Conservation (phyloP, 2,797 vertebrate genomes). For the Masticophis lateralis region DNA sequence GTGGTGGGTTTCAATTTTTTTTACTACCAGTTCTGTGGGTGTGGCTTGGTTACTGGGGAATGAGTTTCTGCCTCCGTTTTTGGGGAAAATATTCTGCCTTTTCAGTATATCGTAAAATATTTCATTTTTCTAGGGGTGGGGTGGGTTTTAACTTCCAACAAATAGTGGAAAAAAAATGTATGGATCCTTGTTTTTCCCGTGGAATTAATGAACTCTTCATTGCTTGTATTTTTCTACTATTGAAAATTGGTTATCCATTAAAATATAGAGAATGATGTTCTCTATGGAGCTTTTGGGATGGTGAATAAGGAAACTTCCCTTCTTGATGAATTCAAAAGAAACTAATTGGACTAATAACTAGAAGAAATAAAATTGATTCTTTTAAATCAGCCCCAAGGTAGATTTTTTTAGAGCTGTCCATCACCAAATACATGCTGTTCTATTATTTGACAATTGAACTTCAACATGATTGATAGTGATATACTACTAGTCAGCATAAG, state of each 20-base stretch:
- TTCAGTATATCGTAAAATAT: too few species aligned
- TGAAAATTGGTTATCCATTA: background rate
- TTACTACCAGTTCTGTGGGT: too few species aligned
- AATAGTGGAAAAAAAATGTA: background rate
- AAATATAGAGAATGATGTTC: background rate
- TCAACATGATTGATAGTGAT: slow-evolving; percentile 48
- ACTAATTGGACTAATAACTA: background rate
- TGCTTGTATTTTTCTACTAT: slow-evolving; percentile 2
- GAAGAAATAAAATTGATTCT: background rate
- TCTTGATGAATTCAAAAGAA: slow-evolving; percentile 8
- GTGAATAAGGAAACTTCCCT: slow-evolving; percentile 15
- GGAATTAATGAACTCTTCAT: slow-evolving; percentile 1
- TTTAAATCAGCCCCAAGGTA: background rate
- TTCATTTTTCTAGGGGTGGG: too few species aligned
- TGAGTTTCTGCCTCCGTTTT: too few species aligned
- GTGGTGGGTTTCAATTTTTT: too few species aligned
- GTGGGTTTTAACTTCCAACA: too few species aligned
- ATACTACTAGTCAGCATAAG: slow-evolving; percentile 32
- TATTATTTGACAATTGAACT: slow-evolving; percentile 30
- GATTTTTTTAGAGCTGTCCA: slow-evolving; percentile 2
- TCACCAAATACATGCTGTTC: background rate
- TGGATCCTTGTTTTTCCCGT: background rate
- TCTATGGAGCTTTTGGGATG: background rate
- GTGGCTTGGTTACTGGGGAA: too few species aligned
- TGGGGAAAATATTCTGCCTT: too few species aligned